A percentile compares a stretch with the other conserved stretches of the same genome.
These are phyloP conservation scores for Lucinisca nassula DNA, from an alignment of 2,888 invertebrate species.

Conservation along the genomic window DNA sequence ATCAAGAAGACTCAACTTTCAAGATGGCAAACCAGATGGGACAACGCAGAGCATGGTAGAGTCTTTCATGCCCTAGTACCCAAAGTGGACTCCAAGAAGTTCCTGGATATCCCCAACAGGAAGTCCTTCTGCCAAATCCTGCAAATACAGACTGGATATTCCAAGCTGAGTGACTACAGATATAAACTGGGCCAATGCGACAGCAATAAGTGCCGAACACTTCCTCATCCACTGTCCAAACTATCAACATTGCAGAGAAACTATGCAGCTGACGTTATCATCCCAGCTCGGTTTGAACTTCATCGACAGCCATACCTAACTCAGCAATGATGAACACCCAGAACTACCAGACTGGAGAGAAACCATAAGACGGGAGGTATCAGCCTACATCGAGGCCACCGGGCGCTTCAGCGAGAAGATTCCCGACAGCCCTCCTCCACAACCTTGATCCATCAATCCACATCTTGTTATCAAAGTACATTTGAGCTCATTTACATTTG, in stretches of 20 bases:
- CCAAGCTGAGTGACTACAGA: neutral
- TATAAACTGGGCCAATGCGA: neutral
- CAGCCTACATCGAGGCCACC: neutral
- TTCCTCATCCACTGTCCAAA: neutral
- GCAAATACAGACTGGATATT: neutral
- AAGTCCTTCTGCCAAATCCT: neutral
- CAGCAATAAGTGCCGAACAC: neutral
- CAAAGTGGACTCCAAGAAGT: neutral
- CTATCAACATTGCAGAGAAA: slow-evolving; percentile 1
- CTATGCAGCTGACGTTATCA: neutral
- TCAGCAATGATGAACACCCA: slow-evolving; percentile 3
- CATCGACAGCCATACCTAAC: neutral
- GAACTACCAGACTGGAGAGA: neutral
- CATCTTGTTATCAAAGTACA: neutral
- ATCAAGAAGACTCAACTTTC: neutral
- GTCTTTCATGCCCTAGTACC: neutral
- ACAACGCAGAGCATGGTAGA: neutral
- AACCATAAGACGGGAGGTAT: neutral
- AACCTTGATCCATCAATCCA: slow-evolving; percentile 1
- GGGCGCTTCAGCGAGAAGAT: neutral
- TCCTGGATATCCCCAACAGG: neutral
- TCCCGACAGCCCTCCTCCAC: neutral
- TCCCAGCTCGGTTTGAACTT: neutral
- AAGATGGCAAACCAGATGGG: neutral
- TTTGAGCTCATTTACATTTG: neutral